Evolutionary conservation across 2,113 vertebrate species (phyloP).

Genomic region (Ranitomeya variabilis): DNA sequence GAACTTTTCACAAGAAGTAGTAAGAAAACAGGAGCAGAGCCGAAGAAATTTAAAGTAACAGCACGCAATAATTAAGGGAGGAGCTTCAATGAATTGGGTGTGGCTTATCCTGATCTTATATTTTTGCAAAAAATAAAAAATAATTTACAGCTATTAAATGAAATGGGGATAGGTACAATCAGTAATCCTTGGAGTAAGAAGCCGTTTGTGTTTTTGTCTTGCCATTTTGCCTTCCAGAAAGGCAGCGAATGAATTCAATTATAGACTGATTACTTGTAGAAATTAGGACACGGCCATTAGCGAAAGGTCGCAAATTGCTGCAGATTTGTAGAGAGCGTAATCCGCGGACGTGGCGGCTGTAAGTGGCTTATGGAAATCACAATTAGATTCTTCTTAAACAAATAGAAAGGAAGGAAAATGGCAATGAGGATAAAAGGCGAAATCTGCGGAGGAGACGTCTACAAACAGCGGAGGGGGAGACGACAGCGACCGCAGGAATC

Average conservation of each 20-base stretch:
- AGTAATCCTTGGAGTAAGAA: too few species aligned
- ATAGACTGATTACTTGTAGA: conserved; percentile 16
- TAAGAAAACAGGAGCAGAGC: too few species aligned
- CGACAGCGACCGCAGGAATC: background rate
- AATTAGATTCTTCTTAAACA: conserved; percentile 14
- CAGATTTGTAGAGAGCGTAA: conserved; percentile 2
- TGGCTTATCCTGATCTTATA: background rate
- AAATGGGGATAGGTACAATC: too few species aligned
- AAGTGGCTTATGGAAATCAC: conserved; percentile 29
- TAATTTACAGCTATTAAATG: too few species aligned
- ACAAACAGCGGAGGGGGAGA: background rate
- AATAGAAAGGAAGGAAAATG: background rate
- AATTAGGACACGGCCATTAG: conserved; percentile 35
- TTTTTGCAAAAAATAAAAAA: too few species aligned
- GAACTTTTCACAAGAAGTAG: too few species aligned
- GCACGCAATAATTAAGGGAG: too few species aligned
- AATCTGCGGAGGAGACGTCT: background rate
- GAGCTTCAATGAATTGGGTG: too few species aligned
- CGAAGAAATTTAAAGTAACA: too few species aligned
- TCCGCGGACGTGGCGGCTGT: background rate
- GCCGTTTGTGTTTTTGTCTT: too few species aligned
- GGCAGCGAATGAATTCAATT: conserved; percentile 16
- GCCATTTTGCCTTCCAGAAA: background rate
- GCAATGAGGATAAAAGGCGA: background rate
- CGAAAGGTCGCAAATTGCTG: conserved; percentile 29